Conservation (phyloP, 92 coral and sea anemone genomes). For the Virgularia gustaviana region DNA sequence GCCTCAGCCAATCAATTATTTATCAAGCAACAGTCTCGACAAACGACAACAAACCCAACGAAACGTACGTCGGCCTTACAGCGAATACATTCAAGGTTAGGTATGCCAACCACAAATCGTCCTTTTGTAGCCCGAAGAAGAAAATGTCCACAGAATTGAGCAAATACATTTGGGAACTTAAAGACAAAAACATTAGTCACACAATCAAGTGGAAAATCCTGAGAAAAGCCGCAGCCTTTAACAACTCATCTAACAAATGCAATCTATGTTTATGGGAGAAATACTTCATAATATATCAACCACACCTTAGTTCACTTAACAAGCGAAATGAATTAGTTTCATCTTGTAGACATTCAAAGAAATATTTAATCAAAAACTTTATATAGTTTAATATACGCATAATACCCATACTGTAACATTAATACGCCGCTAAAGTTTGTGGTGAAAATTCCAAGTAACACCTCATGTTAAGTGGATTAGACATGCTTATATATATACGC, state of each 20-base stretch:
- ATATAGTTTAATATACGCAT: too few relatives aligned
- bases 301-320: background rate
- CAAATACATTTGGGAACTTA: conserved; percentile 41
- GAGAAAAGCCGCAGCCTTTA: conserved; percentile 43
- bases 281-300: too few relatives aligned
- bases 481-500: too few relatives aligned
- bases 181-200: background rate
- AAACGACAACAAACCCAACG: conserved; percentile 21
- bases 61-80: conserved; percentile 63
- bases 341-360: conserved; percentile 3
- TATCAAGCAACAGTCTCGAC: conserved; percentile 32
- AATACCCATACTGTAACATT: too few relatives aligned
- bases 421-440: too few relatives aligned
- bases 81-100: conserved; percentile 54
- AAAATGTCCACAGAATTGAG: conserved; percentile 25
- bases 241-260: conserved; percentile 33
- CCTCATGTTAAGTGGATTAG: too few relatives aligned
- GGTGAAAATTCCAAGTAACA: too few relatives aligned
- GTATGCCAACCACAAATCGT: conserved; percentile 56
- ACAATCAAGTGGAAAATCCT: conserved; percentile 41
- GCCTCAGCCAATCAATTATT: conserved; percentile 10
- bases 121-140: conserved; percentile 36
- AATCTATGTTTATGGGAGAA: too few relatives aligned
- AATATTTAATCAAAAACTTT: conserved; percentile 13
- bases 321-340: conserved; percentile 20